phyloP scores from a whole-genome alignment of 2,888 invertebrate species.

The Ametastegia equiseti region DNA sequence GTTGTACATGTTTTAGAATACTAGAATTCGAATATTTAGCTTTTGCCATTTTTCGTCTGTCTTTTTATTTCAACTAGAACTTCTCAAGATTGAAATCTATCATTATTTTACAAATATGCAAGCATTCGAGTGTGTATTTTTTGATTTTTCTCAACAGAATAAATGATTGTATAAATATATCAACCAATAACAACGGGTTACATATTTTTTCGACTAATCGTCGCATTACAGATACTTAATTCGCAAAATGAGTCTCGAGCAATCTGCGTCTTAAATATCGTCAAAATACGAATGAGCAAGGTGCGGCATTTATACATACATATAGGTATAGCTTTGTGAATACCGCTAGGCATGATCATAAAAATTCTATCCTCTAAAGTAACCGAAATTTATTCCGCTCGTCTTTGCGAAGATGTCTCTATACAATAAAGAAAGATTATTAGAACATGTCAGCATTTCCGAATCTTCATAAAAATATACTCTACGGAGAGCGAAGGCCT shows the following conservation, averaged over 20 bases:
- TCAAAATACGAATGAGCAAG: not conserved
- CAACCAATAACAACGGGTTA: not conserved
- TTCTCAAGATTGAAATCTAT: no score
- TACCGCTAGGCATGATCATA: not conserved
- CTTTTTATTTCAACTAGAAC: not conserved
- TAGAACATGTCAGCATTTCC: not conserved
- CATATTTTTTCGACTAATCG: no score
- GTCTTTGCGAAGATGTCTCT: not conserved
- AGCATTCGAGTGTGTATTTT: no score
- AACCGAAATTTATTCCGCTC: not conserved
- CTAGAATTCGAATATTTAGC: not conserved
- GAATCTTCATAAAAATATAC: not conserved
- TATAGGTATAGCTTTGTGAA: not conserved
- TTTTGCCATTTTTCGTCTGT: not conserved
- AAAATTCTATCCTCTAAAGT: not conserved
- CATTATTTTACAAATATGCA: not conserved
- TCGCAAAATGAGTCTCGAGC: no score
- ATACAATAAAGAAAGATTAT: not conserved
- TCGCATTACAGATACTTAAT: no score
- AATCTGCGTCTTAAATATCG: no score
- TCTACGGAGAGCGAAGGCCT: not conserved
- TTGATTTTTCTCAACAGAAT: no score
- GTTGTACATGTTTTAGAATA: no score
- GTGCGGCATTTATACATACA: no score
- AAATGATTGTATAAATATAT: no score